A percentile compares a stretch with the other conserved stretches of the same genome.
Conservation (phyloP, 1,140 invertebrate genomes). For the Carposina sasakii region DNA sequence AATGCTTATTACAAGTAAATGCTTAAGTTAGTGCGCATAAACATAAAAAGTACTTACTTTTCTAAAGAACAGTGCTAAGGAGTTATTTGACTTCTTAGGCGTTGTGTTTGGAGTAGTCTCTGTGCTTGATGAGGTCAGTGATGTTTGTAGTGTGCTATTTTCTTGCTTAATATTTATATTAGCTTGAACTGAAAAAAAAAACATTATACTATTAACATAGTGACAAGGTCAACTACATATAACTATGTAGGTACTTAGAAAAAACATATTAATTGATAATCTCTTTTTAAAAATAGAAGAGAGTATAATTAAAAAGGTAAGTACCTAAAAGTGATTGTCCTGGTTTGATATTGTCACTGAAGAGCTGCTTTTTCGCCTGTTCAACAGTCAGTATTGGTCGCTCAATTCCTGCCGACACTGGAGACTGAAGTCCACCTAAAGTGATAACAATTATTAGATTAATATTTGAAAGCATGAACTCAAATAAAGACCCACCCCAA, state of each 20-base stretch:
- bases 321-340: slow-evolving; percentile 73
- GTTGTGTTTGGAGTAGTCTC: slow-evolving; percentile 40
- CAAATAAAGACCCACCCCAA: not conserved
- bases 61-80: slow-evolving; percentile 83
- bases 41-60: slow-evolving; percentile 72
- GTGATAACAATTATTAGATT: not conserved
- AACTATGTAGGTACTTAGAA: no score
- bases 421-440: slow-evolving; percentile 62
- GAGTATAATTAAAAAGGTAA: no score
- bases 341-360: slow-evolving; percentile 73
- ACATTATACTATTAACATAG: not conserved
- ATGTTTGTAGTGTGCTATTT: slow-evolving; percentile 7
- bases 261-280: no score
- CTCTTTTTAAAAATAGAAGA: no score
- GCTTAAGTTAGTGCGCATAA: no score
- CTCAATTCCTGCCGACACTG: slow-evolving; percentile 70
- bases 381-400: slow-evolving; percentile 72
- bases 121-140: slow-evolving; percentile 21
- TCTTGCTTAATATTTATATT: slow-evolving; percentile 36
- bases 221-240: not conserved
- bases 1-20: no score
- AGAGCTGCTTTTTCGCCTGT: slow-evolving; percentile 74
- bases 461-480: no score
- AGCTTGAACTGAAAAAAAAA: slow-evolving; percentile 38
- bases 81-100: slow-evolving; percentile 61